A percentile compares a stretch with the other conserved stretches of the same genome.
Evolutionary conservation across 2,797 vertebrate species (phyloP).

Genomic region (Onychomys leucogaster): DNA sequence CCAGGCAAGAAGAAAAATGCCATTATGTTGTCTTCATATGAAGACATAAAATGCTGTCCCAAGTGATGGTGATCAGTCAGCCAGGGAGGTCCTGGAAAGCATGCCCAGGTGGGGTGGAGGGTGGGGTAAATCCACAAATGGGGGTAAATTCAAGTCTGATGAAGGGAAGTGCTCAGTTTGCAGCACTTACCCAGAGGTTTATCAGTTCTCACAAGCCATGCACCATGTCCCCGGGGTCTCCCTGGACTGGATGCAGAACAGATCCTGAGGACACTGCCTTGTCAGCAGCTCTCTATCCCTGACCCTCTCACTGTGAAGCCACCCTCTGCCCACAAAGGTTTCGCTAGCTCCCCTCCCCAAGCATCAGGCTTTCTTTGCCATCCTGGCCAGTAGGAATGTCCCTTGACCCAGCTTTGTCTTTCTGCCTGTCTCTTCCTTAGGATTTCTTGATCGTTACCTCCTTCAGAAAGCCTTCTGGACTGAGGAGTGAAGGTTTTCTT

Average conservation of each 20-base stretch:
- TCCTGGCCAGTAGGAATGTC: not conserved
- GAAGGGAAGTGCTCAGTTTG: not conserved
- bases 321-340: not conserved
- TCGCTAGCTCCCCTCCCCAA: not conserved
- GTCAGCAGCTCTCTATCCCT: not conserved
- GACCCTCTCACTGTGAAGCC: not conserved
- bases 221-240: not conserved
- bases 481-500: not conserved
- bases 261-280: not conserved
- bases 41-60: not conserved
- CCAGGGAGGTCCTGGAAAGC: not conserved
- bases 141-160: not conserved
- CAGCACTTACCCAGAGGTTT: not conserved
- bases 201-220: not conserved
- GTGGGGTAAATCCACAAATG: not conserved
- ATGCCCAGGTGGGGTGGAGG: not conserved
- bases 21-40: not conserved
- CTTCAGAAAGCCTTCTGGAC: constrained; percentile 11
- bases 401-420: not conserved
- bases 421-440: not conserved
- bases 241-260: not conserved
- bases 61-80: not conserved
- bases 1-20: not conserved
- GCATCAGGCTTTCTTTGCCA: not conserved
- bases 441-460: not conserved